phyloP scores from a whole-genome alignment of 1,140 invertebrate genomes.

The Hyposmocoma kahamanoa region DNA sequence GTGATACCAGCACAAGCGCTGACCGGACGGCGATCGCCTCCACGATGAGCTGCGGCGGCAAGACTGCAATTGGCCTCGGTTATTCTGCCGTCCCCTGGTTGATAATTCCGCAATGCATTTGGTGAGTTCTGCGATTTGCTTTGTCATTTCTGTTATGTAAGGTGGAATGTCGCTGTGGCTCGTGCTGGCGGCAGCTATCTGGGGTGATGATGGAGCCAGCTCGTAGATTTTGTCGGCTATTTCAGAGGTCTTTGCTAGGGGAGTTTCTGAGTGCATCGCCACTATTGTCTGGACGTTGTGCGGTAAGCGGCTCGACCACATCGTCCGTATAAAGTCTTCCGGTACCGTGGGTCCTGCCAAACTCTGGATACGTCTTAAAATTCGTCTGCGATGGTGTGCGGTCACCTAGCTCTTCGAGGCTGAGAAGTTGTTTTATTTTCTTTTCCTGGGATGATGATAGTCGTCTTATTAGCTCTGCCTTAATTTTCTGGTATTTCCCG shows the following conservation, averaged over 20 bases:
- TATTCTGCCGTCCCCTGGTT: background rate
- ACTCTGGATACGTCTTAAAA: constrained; percentile 19
- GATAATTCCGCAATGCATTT: background rate
- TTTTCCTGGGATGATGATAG: constrained; percentile 15
- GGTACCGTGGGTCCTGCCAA: constrained; percentile 7
- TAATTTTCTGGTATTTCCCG: background rate
- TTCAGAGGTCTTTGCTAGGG: background rate
- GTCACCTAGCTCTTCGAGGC: constrained; percentile 20
- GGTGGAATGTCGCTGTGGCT: background rate
- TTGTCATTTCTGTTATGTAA: background rate
- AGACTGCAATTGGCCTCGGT: background rate
- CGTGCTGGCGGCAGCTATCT: background rate
- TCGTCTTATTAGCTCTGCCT: constrained; percentile 8
- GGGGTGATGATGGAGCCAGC: background rate
- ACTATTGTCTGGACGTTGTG: constrained; percentile 1
- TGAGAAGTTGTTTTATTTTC: constrained; percentile 18
- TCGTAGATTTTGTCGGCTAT: constrained; percentile 7
- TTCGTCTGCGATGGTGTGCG: constrained; percentile 26
- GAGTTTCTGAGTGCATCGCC: background rate
- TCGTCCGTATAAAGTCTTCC: constrained; percentile 2
- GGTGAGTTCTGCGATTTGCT: constrained; percentile 2
- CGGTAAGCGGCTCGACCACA: constrained; percentile 6
- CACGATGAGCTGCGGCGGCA: background rate
- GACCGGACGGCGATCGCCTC: background rate
- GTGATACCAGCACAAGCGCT: constrained; percentile 2